These are phyloP conservation scores for Amphiprion percula DNA, from an alignment of 2,113 vertebrate genomes.

Conservation along the genomic window DNA sequence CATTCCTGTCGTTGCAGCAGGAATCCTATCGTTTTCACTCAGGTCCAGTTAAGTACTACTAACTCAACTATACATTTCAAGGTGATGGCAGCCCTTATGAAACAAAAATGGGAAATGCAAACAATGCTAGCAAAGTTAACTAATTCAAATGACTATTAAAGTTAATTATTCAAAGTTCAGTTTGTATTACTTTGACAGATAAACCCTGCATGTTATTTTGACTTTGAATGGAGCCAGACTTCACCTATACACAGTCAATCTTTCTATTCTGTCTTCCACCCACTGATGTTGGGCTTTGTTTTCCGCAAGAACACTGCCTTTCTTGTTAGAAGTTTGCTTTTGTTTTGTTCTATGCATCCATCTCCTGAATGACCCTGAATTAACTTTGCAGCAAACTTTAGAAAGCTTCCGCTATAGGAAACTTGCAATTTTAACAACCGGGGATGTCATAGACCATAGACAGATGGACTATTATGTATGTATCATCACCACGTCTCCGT, in stretches of 20 bases:
- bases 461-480: constrained; percentile 19
- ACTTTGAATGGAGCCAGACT: too few species aligned
- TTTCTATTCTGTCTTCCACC: neutral
- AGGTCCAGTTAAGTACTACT: too few species aligned
- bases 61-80: neutral
- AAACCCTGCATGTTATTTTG: too few species aligned
- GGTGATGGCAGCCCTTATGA: too few species aligned
- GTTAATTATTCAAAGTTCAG: neutral
- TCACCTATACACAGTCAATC: too few species aligned
- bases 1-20: neutral
- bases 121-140: too few species aligned
- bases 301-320: neutral
- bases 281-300: neutral
- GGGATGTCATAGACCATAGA: constrained; percentile 29
- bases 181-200: neutral
- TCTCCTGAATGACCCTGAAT: constrained; percentile 17
- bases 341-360: neutral
- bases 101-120: too few species aligned
- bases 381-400: constrained; percentile 6
- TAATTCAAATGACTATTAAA: too few species aligned
- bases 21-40: too few species aligned
- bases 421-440: constrained; percentile 25
- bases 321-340: neutral
- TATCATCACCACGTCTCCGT: constrained; percentile 25
- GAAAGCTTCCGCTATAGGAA: neutral